phyloP scores from a whole-genome alignment of 2,797 vertebrate species.

The Arnoldichthys spilopterus region DNA sequence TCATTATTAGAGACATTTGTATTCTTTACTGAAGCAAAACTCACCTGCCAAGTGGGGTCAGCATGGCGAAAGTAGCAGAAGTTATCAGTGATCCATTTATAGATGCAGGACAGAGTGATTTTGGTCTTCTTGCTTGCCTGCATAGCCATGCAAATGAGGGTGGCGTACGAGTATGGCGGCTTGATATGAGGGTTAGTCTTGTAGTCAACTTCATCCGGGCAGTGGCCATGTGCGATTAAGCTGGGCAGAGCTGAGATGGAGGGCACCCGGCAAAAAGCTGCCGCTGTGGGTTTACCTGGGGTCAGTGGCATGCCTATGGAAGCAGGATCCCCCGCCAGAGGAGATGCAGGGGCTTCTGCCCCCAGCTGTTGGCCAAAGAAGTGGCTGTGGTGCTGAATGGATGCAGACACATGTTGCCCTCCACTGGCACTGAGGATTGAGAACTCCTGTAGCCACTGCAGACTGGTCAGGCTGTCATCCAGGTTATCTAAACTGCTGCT shows the following conservation, averaged over 20 bases:
- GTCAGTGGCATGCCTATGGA: constrained; percentile 87
- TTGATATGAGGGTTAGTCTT: constrained; percentile 88
- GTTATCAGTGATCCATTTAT: constrained; percentile 97
- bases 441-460: constrained; percentile 97
- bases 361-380: constrained; percentile 77
- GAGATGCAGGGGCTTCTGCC: constrained; percentile 85
- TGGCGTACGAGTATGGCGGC: constrained; percentile 94
- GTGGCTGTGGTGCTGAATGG: constrained; percentile 73
- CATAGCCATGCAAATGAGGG: constrained; percentile 98
- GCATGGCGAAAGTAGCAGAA: constrained; percentile 97
- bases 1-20: too few species aligned
- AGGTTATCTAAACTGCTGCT: constrained; percentile 70
- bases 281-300: constrained; percentile 89
- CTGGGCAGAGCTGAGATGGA: constrained; percentile 65
- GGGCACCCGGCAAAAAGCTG: constrained; percentile 79
- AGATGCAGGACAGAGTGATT: constrained; percentile 95
- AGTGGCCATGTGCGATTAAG: constrained; percentile 79
- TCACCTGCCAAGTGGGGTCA: constrained; percentile 96
- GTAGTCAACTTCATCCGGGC: constrained; percentile 90
- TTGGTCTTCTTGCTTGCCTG: constrained; percentile 91
- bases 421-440: constrained; percentile 85
- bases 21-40: too few species aligned
- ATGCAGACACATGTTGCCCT: constrained; percentile 71
- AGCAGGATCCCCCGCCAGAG: constrained; percentile 89
- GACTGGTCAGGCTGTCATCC: constrained; percentile 96